These are phyloP conservation scores for Bemisia tabaci DNA, from an alignment of 1,140 invertebrate species.

Conservation along the genomic window DNA sequence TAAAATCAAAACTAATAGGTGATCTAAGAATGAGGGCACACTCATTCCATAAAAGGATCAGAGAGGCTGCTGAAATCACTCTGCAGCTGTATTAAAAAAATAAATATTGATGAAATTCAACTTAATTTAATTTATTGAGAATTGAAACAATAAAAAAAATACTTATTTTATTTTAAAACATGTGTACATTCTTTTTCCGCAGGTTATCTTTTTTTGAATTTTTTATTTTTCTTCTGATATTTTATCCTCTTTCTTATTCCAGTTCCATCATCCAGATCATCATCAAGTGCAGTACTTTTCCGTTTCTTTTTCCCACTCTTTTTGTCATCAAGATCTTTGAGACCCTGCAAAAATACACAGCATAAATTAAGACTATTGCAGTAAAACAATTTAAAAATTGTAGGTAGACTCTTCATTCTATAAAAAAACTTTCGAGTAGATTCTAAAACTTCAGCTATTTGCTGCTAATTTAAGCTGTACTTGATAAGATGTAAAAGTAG, in stretches of 20 bases:
- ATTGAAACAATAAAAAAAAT: no score
- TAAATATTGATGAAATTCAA: no score
- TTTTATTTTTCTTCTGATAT: conserved; percentile 27
- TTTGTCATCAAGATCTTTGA: conserved; percentile 40
- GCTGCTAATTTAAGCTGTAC: conserved; percentile 3
- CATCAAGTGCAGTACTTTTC: conserved; percentile 41
- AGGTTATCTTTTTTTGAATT: conserved; percentile 11
- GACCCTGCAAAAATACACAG: conserved; percentile 16
- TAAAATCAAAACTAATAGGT: no score
- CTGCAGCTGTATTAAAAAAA: no score
- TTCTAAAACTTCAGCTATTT: conserved; percentile 10
- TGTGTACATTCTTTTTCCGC: no score
- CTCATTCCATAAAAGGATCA: no score
- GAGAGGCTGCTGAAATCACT: no score
- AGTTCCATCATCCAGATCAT: conserved; percentile 65
- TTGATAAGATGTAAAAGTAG: not conserved
- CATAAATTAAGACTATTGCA: not conserved
- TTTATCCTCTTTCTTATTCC: conserved; percentile 65
- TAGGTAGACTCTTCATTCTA: not conserved
- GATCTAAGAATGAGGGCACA: no score
- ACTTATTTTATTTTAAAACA: no score
- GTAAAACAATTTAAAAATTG: conserved; percentile 5
- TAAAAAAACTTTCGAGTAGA: not conserved
- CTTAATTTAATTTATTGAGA: no score
- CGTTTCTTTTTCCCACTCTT: conserved; percentile 46